Conservation (phyloP, 2,888 invertebrate genomes). For the Microctonus hyperodae region DNA sequence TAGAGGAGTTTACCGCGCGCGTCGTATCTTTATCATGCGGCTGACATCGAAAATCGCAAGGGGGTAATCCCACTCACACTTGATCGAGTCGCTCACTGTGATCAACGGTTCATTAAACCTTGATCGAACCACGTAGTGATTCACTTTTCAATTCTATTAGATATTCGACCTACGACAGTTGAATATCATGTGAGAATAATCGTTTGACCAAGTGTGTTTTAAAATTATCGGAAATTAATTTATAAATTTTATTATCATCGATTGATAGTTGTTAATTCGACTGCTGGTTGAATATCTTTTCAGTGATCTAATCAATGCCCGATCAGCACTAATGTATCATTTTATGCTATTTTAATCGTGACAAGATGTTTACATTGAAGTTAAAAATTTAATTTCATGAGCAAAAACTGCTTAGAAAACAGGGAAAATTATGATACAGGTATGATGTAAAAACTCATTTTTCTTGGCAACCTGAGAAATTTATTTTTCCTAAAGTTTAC, state of each 20-base stretch:
- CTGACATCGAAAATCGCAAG: constrained; percentile 7
- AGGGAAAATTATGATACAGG: no score
- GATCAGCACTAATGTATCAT: constrained; percentile 32
- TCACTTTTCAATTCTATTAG: neutral
- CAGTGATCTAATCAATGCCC: constrained; percentile 23
- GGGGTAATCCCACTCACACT: constrained; percentile 17
- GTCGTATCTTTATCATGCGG: neutral
- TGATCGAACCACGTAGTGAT: neutral
- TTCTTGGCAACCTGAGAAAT: neutral
- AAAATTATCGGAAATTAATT: neutral
- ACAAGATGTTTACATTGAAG: neutral
- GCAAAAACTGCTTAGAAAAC: no score
- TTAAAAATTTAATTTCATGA: no score
- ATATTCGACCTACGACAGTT: neutral
- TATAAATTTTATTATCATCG: neutral
- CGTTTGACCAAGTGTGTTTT: no score
- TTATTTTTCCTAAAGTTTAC: neutral
- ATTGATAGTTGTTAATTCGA: constrained; percentile 39
- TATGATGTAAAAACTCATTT: neutral
- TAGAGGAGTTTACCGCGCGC: neutral
- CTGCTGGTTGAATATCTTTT: constrained; percentile 27
- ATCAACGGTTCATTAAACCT: constrained; percentile 4
- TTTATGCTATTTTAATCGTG: neutral
- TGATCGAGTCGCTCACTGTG: neutral
- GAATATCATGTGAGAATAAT: neutral